Percentiles rank a stretch among this genome's conserved stretches.
These are phyloP conservation scores for Herminia tarsipennalis DNA, from an alignment of 2,888 invertebrate species.

Conservation along the genomic window DNA sequence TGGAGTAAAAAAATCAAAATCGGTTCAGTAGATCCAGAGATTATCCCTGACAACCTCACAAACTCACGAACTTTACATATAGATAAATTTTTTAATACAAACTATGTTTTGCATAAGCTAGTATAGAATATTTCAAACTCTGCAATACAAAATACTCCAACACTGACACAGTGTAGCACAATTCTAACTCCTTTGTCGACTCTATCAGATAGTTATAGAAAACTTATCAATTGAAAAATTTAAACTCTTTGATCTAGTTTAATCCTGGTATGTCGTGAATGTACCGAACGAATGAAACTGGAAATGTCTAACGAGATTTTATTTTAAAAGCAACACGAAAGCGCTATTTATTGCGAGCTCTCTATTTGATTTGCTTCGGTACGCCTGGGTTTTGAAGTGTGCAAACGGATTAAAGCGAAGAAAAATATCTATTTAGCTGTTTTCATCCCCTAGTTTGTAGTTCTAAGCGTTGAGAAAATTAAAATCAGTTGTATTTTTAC, in stretches of 20 bases:
- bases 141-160: too few species aligned
- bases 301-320: conserved; percentile 66
- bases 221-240: conserved; percentile 46
- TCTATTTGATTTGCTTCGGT: conserved; percentile 62
- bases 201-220: conserved; percentile 24
- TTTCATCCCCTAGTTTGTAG: conserved; percentile 36
- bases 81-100: too few species aligned
- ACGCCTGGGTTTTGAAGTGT: conserved; percentile 57
- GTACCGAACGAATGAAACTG: conserved; percentile 52
- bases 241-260: conserved; percentile 44
- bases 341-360: conserved; percentile 63
- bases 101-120: too few species aligned
- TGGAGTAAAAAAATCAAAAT: too few species aligned
- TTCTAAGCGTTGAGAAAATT: conserved; percentile 35
- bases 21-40: too few species aligned
- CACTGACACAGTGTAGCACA: not conserved
- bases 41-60: too few species aligned
- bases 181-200: conserved; percentile 12
- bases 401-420: conserved; percentile 60
- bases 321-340: conserved; percentile 65
- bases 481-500: conserved; percentile 11
- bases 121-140: not conserved
- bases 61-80: too few species aligned
- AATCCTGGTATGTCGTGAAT: conserved; percentile 47
- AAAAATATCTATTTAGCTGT: conserved; percentile 56